Conservation (phyloP, 2,888 invertebrate genomes). For the Leucophenga montana region DNA sequence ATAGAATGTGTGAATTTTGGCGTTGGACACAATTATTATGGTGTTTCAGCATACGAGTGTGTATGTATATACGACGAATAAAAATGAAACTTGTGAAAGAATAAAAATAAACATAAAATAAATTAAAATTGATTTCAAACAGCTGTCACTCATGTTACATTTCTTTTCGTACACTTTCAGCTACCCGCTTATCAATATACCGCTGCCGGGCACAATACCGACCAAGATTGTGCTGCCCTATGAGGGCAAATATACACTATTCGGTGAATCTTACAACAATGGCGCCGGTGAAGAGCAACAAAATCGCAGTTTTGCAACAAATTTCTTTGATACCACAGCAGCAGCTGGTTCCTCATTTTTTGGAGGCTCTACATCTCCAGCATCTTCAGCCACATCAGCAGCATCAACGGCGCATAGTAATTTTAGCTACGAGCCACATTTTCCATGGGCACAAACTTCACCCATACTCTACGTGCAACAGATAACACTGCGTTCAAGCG, state of each 20-base stretch:
- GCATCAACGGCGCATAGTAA: conserved; percentile 42
- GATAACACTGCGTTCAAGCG: conserved; percentile 83
- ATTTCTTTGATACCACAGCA: conserved; percentile 4
- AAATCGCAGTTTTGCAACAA: background rate
- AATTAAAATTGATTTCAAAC: conserved; percentile 24
- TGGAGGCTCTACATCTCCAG: conserved; percentile 25
- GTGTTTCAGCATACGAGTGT: no score
- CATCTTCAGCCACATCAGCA: conserved; percentile 52
- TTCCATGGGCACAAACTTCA: conserved; percentile 77
- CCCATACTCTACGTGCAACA: conserved; percentile 83
- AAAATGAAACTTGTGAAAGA: background rate
- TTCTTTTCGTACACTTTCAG: conserved; percentile 73
- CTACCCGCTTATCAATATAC: conserved; percentile 88
- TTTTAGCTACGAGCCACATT: conserved; percentile 71
- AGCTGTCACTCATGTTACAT: conserved; percentile 12
- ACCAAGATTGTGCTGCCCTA: conserved; percentile 79
- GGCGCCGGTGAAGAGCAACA: background rate
- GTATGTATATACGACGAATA: background rate
- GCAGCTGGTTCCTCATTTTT: conserved; percentile 3
- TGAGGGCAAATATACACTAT: conserved; percentile 68
- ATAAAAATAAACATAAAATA: conserved; percentile 2
- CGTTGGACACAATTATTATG: no score
- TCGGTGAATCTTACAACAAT: conserved; percentile 53
- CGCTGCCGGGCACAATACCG: conserved; percentile 92
- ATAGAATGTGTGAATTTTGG: no score